phyloP scores from a whole-genome alignment of 2,797 vertebrate species.

The Rhadinocentrus ornatus region DNA sequence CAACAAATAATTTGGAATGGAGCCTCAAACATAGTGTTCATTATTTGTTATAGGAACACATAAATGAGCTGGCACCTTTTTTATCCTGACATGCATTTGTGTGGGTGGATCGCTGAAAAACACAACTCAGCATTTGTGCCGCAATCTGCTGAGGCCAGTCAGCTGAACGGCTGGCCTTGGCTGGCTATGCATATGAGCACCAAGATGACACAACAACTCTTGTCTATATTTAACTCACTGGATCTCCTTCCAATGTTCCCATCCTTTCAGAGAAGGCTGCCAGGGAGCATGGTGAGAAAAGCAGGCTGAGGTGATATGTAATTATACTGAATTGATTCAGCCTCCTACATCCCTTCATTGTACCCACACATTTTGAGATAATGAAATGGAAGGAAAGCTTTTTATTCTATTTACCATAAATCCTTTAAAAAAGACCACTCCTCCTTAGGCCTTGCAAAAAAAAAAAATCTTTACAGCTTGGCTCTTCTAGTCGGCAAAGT shows the following conservation, averaged over 20 bases:
- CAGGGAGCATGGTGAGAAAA: conserved; percentile 66
- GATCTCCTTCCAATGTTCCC: conserved; percentile 74
- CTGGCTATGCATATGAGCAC: conserved; percentile 61
- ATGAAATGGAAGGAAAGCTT: conserved; percentile 63
- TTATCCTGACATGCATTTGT: conserved; percentile 39
- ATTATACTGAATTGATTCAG: conserved; percentile 73
- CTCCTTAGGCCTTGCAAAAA: conserved; percentile 66
- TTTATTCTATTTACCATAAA: conserved; percentile 58
- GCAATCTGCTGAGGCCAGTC: conserved; percentile 65
- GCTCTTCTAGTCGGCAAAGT: conserved; percentile 40
- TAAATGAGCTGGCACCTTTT: conserved; percentile 41
- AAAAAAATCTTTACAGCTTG: conserved; percentile 54
- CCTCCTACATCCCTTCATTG: conserved; percentile 69
- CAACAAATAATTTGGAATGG: conserved; percentile 39
- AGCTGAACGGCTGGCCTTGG: conserved; percentile 56
- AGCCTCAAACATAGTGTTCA: conserved; percentile 39
- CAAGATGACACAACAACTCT: conserved; percentile 73
- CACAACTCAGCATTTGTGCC: conserved; percentile 34
- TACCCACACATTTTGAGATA: conserved; percentile 62
- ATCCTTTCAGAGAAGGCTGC: conserved; percentile 69
- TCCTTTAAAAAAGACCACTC: conserved; percentile 49
- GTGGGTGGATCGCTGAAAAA: conserved; percentile 58
- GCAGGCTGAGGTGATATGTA: conserved; percentile 71
- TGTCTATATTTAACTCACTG: conserved; percentile 77
- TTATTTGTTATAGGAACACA: conserved; percentile 51